Conservation (phyloP, 2,888 invertebrate species). For the Halocaridina rubra region DNA sequence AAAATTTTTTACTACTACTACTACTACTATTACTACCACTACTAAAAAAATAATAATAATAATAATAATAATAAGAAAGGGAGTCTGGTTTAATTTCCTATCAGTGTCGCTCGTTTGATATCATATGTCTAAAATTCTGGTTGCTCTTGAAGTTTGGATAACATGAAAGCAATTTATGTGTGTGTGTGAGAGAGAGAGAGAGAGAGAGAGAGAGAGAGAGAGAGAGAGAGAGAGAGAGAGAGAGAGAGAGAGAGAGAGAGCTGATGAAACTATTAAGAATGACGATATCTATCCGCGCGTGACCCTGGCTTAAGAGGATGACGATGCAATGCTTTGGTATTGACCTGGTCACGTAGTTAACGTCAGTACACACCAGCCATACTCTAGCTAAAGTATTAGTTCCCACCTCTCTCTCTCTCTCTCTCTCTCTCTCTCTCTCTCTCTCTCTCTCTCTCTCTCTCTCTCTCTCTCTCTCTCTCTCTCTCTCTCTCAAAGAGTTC, state of each 20-base stretch:
- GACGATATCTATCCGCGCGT: background rate
- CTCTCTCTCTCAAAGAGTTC: background rate
- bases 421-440: background rate
- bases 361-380: too few relatives aligned
- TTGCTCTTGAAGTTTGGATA: too few relatives aligned
- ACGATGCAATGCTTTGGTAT: background rate
- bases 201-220: slow-evolving; percentile 34
- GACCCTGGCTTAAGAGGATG: too few relatives aligned
- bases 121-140: too few relatives aligned
- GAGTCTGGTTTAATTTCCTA: too few relatives aligned
- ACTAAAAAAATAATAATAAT: too few relatives aligned
- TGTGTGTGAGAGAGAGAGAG: slow-evolving; percentile 5
- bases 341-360: background rate
- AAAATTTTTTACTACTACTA: too few relatives aligned
- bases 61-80: too few relatives aligned
- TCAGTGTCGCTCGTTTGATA: too few relatives aligned
- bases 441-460: background rate
- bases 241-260: slow-evolving; percentile 15
- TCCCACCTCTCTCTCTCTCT: background rate
- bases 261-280: background rate
- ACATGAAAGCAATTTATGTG: too few relatives aligned
- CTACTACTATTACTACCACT: too few relatives aligned
- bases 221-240: slow-evolving; percentile 13
- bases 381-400: too few relatives aligned
- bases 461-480: background rate